Evolutionary conservation across 2,113 vertebrate genomes (phyloP), one percentile per base, ranked within the genome.

Genomic region (Neotoma lepida): DNA sequence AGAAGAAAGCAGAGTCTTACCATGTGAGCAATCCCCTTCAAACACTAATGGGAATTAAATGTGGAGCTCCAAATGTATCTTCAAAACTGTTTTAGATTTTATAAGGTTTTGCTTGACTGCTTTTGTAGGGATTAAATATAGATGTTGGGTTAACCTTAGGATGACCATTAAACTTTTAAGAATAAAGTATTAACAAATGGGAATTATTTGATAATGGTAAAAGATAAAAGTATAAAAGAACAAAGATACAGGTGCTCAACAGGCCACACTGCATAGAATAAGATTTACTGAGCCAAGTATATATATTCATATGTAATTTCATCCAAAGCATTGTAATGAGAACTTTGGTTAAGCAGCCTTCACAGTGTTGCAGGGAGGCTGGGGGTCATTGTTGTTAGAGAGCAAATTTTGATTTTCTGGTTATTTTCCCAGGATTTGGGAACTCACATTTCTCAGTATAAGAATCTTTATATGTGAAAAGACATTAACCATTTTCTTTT

Each of bases 21-120:
- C 17, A 81, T 92, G 58, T 90, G 90, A 94, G 20, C 9, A 63
- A 71, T 44, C 56, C 46, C 20, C 84, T 85, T 93, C 76, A 70
- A 92, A 76, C 33, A 93, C 76, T 88, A 94, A 92, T 80, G 44
- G 35, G 90, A 91, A 91, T 35, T 89, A 54, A 94, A 91, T 90
- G 12, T 93, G 86, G 84, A 95, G 41, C 88, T 56, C 1, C 39
- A 84, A 95, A 84, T 80, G 17, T 80, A 18, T 91, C 94, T 93
- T 96, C 26, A 89, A 76, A 95, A 94, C 35, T 95, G 35, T 81
- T 89, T 88, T 76, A 93, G 70, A 35, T 73, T 96, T 95, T 90
- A 94, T 68, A 87, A 89, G 76, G 46, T 89, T 96, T 97, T 89
- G 7, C 10, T 41, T 88, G 39, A 91, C 56, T 86, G n/a, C 39